Conservation (phyloP, 2,797 vertebrate species). For the Sebastes goodei region DNA sequence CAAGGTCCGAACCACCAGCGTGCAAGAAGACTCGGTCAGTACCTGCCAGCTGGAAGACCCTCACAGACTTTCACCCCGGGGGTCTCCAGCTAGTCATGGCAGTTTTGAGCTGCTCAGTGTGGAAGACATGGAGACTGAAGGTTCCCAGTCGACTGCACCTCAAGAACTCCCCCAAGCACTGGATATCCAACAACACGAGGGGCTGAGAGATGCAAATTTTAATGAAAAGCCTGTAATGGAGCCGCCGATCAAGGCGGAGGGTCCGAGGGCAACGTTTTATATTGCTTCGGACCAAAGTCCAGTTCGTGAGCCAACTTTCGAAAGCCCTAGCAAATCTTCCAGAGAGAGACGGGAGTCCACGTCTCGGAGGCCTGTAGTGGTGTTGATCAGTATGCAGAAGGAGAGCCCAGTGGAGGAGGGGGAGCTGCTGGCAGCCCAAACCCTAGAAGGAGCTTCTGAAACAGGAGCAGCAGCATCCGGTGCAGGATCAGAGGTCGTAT, state of each 20-base stretch:
- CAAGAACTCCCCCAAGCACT: constrained; percentile 7
- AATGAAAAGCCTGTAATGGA: constrained; percentile 44
- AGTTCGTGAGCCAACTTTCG: constrained; percentile 42
- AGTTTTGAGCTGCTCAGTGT: constrained; percentile 59
- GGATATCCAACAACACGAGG: not conserved
- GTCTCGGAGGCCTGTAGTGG: constrained; percentile 77
- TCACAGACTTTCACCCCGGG: constrained; percentile 34
- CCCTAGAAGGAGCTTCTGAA: constrained; percentile 23
- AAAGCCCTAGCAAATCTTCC: constrained; percentile 64
- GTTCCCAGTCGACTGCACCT: not conserved
- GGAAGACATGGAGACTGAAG: constrained; percentile 68
- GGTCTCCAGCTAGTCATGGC: constrained; percentile 48
- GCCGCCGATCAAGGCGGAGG: not conserved
- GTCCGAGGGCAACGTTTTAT: constrained; percentile 69
- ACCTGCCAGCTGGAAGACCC: constrained; percentile 44
- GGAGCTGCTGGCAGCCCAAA: constrained; percentile 61
- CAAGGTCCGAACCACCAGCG: constrained; percentile 89
- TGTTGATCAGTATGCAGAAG: constrained; percentile 84
- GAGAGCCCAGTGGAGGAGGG: constrained; percentile 74
- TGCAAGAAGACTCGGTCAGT: constrained; percentile 48
- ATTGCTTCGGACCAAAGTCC: constrained; percentile 76
- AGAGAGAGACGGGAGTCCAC: constrained; percentile 70
- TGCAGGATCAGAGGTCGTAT: constrained; percentile 24
- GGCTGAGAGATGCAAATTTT: constrained; percentile 51
- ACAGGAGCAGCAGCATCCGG: constrained; percentile 1